Percentiles rank a stretch among this genome's conserved stretches.
Evolutionary conservation across 1,140 invertebrate species (phyloP).

Genomic region (Drosophila equinoxialis): DNA sequence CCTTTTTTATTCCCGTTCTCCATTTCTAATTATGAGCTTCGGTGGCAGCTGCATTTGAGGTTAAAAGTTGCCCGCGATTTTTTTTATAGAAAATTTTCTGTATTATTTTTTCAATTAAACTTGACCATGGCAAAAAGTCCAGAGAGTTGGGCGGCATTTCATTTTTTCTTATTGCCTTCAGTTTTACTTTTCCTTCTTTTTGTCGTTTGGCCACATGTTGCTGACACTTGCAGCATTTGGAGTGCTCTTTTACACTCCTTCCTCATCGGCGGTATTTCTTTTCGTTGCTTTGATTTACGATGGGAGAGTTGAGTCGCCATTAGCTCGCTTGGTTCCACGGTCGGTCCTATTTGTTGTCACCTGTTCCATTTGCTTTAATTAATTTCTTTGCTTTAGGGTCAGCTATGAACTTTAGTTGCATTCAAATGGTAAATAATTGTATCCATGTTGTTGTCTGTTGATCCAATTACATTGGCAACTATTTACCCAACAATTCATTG

Average conservation of each 20-base stretch:
- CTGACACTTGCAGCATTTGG: conserved; percentile 72
- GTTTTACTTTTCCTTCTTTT: conserved; percentile 62
- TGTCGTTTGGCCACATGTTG: conserved; percentile 65
- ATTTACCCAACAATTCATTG: conserved; percentile 58
- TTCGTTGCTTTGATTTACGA: conserved; percentile 68
- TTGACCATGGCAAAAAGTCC: conserved; percentile 75
- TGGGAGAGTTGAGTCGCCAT: conserved; percentile 14
- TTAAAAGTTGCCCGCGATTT: conserved; percentile 58
- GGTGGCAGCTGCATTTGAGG: conserved; percentile 71
- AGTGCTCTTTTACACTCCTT: neutral
- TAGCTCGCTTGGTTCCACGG: neutral
- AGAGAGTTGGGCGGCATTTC: conserved; percentile 51
- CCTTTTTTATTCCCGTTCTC: conserved; percentile 1
- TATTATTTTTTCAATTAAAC: conserved; percentile 79
- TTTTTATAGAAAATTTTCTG: conserved; percentile 63
- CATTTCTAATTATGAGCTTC: conserved; percentile 77
- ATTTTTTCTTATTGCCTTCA: conserved; percentile 48
- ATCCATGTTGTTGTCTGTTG: conserved; percentile 37
- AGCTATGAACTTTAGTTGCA: conserved; percentile 59
- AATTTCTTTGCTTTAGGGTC: conserved; percentile 50
- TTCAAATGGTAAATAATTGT: conserved; percentile 64
- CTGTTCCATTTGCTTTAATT: conserved; percentile 64
- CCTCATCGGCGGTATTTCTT: neutral
- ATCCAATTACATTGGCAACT: conserved; percentile 71
- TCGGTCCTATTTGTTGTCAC: conserved; percentile 53